Evolutionary conservation across 2,113 vertebrate genomes (phyloP).

Genomic region (Rhynchomys soricoides): DNA sequence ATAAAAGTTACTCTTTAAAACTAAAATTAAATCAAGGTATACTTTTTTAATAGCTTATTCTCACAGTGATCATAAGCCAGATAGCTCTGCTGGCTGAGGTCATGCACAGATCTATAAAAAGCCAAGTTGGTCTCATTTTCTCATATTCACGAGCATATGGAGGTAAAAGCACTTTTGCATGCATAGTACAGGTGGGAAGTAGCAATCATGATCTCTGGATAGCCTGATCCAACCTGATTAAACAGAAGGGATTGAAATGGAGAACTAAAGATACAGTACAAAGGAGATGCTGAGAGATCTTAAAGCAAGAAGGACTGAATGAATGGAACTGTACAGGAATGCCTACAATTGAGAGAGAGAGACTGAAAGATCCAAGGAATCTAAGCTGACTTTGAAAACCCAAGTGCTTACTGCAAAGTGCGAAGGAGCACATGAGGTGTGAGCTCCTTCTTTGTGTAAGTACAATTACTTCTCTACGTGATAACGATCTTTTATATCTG

Average conservation of each 20-base stretch:
- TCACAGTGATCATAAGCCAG: background rate
- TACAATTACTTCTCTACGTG: background rate
- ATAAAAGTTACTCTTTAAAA: slow-evolving; percentile 2
- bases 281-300: background rate
- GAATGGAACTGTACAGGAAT: background rate
- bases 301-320: background rate
- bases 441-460: background rate
- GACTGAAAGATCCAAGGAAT: background rate
- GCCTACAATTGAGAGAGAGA: background rate
- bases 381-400: background rate
- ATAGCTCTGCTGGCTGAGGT: background rate
- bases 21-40: background rate
- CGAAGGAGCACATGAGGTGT: background rate
- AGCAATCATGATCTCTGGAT: background rate
- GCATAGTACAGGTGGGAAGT: background rate
- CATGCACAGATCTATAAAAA: background rate
- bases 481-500: background rate
- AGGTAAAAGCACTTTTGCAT: background rate
- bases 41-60: background rate
- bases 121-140: background rate
- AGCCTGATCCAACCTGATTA: background rate
- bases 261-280: background rate
- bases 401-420: background rate
- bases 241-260: background rate
- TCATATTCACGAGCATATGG: background rate